Conservation (phyloP, 2,888 invertebrate genomes). For the Rhagonycha lutea region DNA sequence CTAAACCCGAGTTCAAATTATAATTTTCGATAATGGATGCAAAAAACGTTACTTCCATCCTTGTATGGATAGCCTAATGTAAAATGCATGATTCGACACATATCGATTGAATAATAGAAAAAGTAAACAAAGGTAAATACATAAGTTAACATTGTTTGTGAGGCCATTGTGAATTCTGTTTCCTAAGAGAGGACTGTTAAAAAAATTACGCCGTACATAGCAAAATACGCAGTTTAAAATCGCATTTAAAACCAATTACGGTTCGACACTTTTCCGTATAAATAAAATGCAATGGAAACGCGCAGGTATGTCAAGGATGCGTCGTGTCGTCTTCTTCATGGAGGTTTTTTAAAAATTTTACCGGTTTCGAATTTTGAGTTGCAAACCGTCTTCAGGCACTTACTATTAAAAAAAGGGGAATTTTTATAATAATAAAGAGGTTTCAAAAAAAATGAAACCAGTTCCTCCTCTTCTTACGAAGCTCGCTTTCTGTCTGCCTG, state of each 20-base stretch:
- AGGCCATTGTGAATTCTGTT: slow-evolving; percentile 12
- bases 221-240: slow-evolving; percentile 23
- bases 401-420: not conserved
- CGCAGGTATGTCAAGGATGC: slow-evolving; percentile 22
- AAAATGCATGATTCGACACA: slow-evolving; percentile 11
- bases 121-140: slow-evolving; percentile 23
- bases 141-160: slow-evolving; percentile 21
- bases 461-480: slow-evolving; percentile 37
- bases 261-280: slow-evolving; percentile 18
- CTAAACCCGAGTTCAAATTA: not conserved
- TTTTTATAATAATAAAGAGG: slow-evolving; percentile 3
- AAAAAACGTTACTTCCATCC: not conserved
- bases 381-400: not conserved
- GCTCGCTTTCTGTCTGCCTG: slow-evolving; percentile 38
- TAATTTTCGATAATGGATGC: not conserved
- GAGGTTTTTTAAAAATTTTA: not conserved
- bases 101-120: slow-evolving; percentile 20
- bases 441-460: slow-evolving; percentile 42
- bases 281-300: slow-evolving; percentile 17
- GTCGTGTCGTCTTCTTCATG: not conserved
- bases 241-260: slow-evolving; percentile 28
- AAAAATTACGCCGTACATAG: slow-evolving; percentile 22
- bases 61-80: not conserved
- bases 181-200: slow-evolving; percentile 12
- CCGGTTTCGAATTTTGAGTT: not conserved